These are phyloP conservation scores for Sinohyriopsis cumingii DNA, from an alignment of 2,888 invertebrate genomes.

Conservation along the genomic window DNA sequence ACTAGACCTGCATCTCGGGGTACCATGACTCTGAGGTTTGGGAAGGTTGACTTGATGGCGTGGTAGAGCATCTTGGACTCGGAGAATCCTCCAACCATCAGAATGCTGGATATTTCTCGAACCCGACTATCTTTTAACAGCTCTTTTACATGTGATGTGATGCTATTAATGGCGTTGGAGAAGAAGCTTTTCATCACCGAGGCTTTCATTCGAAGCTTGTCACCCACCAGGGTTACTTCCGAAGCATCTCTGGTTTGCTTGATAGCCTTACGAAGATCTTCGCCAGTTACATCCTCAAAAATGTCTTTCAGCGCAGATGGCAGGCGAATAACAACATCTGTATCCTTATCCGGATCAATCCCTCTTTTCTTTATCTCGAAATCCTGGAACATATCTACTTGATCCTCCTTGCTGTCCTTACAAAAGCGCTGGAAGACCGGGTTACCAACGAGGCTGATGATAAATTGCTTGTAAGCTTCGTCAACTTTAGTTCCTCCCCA, in stretches of 20 bases:
- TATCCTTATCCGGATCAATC: not conserved
- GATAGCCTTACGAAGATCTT: conserved; percentile 15
- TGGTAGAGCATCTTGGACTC: conserved; percentile 22
- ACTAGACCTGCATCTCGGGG: conserved; percentile 25
- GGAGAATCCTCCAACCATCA: conserved; percentile 34
- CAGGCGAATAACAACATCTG: conserved; percentile 5
- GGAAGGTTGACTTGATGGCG: conserved; percentile 13
- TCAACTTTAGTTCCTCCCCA: conserved; percentile 45
- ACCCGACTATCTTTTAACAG: conserved; percentile 8
- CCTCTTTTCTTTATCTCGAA: conserved; percentile 8
- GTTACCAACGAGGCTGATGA: not conserved
- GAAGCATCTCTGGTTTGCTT: conserved; percentile 7
- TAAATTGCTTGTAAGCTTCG: conserved; percentile 4
- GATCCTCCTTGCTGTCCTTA: conserved; percentile 2
- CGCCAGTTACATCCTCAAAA: conserved; percentile 14
- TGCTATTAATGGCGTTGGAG: conserved; percentile 7
- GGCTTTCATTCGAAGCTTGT: conserved; percentile 17
- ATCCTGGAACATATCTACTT: conserved; percentile 5
- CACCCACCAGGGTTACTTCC: conserved; percentile 15
- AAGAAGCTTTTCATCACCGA: conserved; percentile 11
- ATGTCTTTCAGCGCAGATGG: conserved; percentile 15
- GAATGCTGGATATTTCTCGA: conserved; percentile 13
- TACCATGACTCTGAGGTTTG: conserved; percentile 13
- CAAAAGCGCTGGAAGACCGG: not conserved
- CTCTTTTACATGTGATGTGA: conserved; percentile 11